These are phyloP conservation scores for Mimas tiliae DNA, from an alignment of 2,888 invertebrate species.

Conservation along the genomic window DNA sequence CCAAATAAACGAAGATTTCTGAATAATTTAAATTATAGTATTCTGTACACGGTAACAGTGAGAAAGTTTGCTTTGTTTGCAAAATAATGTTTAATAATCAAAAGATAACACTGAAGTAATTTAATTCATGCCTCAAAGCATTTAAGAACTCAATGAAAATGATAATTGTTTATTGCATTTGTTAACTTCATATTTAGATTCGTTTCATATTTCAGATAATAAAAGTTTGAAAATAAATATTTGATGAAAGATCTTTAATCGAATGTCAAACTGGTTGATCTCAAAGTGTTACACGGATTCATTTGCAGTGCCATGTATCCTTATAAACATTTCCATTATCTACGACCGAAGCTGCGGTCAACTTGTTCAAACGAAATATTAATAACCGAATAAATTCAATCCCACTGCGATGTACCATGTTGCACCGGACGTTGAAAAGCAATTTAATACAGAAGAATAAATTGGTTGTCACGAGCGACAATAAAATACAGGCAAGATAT, in stretches of 20 bases:
- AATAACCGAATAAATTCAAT: neutral
- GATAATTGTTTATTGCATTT: neutral
- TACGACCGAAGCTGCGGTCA: neutral
- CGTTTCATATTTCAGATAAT: no score
- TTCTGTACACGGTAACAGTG: no score
- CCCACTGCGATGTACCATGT: neutral
- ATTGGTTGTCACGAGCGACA: neutral
- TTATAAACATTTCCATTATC: neutral
- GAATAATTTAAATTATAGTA: no score
- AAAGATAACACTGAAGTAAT: no score
- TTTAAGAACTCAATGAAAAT: neutral
- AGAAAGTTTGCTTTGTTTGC: no score
- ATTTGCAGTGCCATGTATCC: neutral
- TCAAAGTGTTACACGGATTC: neutral
- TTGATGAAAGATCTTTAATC: neutral
- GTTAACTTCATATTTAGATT: neutral
- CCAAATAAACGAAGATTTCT: no score
- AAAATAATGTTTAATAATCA: no score
- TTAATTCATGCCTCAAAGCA: neutral
- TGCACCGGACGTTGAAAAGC: slow-evolving; percentile 2
- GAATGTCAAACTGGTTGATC: neutral
- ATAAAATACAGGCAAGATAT: neutral
- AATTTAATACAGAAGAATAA: neutral
- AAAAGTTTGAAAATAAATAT: no score
- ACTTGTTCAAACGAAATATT: neutral